These are phyloP conservation scores for Sternotherus odoratus DNA, from an alignment of 2,797 vertebrate genomes.

Conservation along the genomic window DNA sequence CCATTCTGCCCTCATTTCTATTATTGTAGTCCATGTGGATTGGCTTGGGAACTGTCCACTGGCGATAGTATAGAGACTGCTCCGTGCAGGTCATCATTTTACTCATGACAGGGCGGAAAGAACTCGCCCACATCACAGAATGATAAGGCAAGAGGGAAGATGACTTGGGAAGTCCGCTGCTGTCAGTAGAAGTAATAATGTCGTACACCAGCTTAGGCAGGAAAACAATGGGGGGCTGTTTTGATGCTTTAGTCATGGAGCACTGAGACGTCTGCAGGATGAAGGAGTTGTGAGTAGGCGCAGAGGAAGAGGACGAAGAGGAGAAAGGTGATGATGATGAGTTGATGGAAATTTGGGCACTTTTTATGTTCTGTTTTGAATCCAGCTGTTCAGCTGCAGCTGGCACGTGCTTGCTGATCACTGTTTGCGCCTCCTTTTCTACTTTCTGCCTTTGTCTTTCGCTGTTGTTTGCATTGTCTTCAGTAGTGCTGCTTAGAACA, in stretches of 20 bases:
- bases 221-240: slow-evolving; percentile 92
- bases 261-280: slow-evolving; percentile 85
- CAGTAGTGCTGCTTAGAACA: slow-evolving; percentile 34
- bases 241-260: slow-evolving; percentile 87
- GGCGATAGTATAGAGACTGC: slow-evolving; percentile 97
- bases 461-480: slow-evolving; percentile 46
- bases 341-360: slow-evolving; percentile 56
- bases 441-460: slow-evolving; percentile 70
- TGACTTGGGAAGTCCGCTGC: slow-evolving; percentile 93
- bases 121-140: slow-evolving; percentile 94
- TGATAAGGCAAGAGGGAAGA: slow-evolving; percentile 94
- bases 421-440: slow-evolving; percentile 58
- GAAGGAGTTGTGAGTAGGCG: slow-evolving; percentile 77
- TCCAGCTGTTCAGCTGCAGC: slow-evolving; percentile 63
- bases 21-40: slow-evolving; percentile 96
- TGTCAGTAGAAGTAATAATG: slow-evolving; percentile 90
- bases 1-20: slow-evolving; percentile 88
- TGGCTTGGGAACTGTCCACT: slow-evolving; percentile 93
- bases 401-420: slow-evolving; percentile 65
- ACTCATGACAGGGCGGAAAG: slow-evolving; percentile 94
- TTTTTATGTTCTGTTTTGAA: slow-evolving; percentile 51
- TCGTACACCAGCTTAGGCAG: slow-evolving; percentile 93
- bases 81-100: slow-evolving; percentile 99
- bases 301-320: slow-evolving; percentile 83
- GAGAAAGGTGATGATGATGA: slow-evolving; percentile 86